These are phyloP conservation scores for Halocynthia roretzi DNA, from an alignment of 23 tunicate species.

Conservation along the genomic window DNA sequence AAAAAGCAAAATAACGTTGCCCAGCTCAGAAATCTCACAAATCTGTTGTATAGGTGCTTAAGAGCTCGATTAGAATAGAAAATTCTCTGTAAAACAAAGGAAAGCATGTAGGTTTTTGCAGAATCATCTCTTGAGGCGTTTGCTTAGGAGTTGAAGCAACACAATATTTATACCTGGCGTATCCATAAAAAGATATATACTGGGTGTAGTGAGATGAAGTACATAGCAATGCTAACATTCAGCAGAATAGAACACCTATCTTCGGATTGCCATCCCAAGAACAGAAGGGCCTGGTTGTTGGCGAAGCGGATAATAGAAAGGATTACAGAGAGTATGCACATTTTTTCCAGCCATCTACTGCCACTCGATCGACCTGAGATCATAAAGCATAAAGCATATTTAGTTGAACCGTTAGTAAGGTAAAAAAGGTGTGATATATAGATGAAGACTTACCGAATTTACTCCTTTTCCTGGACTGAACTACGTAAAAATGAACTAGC, in stretches of 20 bases:
- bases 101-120: background rate
- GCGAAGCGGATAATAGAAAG: constrained; percentile 43
- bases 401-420: too few relatives aligned
- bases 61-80: constrained; percentile 80
- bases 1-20: constrained; percentile 66
- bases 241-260: constrained; percentile 43
- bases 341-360: constrained; percentile 70
- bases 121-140: background rate
- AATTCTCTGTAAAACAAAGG: constrained; percentile 47
- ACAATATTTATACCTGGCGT: constrained; percentile 52
- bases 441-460: constrained; percentile 16
- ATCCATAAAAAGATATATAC: constrained; percentile 76
- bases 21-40: constrained; percentile 69
- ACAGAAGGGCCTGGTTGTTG: constrained; percentile 71
- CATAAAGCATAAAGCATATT: background rate
- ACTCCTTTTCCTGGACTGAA: constrained; percentile 15
- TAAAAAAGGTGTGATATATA: too few relatives aligned
- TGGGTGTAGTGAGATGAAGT: constrained; percentile 56
- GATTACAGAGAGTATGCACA: constrained; percentile 46
- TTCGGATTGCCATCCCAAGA: constrained; percentile 43
- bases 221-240: constrained; percentile 79
- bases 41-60: constrained; percentile 79
- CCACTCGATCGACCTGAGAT: constrained; percentile 41
- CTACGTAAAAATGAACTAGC: constrained; percentile 32
- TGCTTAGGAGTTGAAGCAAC: background rate